Evolutionary conservation across 2,113 vertebrate species (phyloP), one percentile per base, ranked within the genome.

Genomic region (Pangasianodon gigas): DNA sequence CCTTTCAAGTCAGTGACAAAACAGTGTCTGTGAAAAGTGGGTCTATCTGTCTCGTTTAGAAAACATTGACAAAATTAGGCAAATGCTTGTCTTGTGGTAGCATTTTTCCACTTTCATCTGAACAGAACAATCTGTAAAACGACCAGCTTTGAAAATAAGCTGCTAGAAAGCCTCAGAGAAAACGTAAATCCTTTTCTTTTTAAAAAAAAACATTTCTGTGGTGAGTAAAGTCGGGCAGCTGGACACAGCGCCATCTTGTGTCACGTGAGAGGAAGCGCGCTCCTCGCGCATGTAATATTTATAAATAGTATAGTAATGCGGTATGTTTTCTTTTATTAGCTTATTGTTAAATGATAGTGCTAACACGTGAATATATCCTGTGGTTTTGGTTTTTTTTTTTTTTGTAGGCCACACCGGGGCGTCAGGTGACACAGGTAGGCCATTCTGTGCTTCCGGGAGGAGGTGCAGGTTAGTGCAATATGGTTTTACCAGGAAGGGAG

Each of bases 371-470:
- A 81, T 48, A 51, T 81, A 32, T 14, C 18, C 2, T 46, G 75
- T 79, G 79, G 14, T 18, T 56, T 14, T 79, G 44, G 13, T n/a
- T 62, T 58, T 18, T 14, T 46, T 48, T 54, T 51, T 32, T 46
- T 85, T 29, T 69, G 6, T 16, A 37, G 65, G 14, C 16, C 44
- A 19, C 46, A 32, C 54, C n/a, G 29, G 14, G 4, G 56, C 46
- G 71, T 89, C 88, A 85, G 88, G 82, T 89, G 46, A 89, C 82
- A 60, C 81, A 85, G 87, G 87, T 89, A 89, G 65, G 65, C 79
- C 79, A 82, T n/a, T 29, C 46, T 81, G 65, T 52, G 6, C 69
- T 54, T 77, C 69, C 88, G 54, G 71, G 32, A 41, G 56, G 87
- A 32, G 75, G 48, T 65, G 51, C 58, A 81, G 75, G 74, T 46